phyloP scores from a whole-genome alignment of 2,888 invertebrate genomes.

The Beris morrisii region DNA sequence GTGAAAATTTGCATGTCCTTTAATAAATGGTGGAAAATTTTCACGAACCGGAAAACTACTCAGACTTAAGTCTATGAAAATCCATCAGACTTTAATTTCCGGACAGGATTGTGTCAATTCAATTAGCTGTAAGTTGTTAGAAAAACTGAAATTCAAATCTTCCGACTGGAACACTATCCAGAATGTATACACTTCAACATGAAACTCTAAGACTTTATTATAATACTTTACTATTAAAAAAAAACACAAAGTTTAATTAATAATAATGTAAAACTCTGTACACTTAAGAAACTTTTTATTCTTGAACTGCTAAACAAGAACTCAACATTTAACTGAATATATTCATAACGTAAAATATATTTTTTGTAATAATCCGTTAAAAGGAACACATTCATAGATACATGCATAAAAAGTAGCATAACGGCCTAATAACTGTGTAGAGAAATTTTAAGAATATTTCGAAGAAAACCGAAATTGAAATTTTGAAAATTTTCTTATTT shows the following conservation, averaged over 20 bases:
- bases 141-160: conserved; percentile 1
- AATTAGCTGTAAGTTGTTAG: conserved; percentile 17
- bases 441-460: background rate
- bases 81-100: conserved; percentile 5
- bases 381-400: conserved; percentile 17
- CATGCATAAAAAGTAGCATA: conserved; percentile 30
- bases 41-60: conserved; percentile 39
- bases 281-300: conserved; percentile 1
- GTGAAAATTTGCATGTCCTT: conserved; percentile 83
- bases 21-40: conserved; percentile 51
- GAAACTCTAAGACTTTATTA: background rate
- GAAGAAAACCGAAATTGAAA: conserved; percentile 2
- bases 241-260: background rate
- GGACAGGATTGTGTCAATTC: conserved; percentile 30
- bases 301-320: background rate
- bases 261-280: conserved; percentile 7
- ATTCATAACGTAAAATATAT: conserved; percentile 16
- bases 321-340: conserved; percentile 6
- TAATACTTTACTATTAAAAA: background rate
- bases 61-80: background rate
- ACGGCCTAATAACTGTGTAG: conserved; percentile 31
- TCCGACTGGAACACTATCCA: no score
- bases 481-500: background rate
- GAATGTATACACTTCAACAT: no score
- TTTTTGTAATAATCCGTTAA: conserved; percentile 26